Evolutionary conservation across 2,113 vertebrate species (phyloP), one percentile per base, ranked within the genome.

Genomic region (Mobula hypostoma): DNA sequence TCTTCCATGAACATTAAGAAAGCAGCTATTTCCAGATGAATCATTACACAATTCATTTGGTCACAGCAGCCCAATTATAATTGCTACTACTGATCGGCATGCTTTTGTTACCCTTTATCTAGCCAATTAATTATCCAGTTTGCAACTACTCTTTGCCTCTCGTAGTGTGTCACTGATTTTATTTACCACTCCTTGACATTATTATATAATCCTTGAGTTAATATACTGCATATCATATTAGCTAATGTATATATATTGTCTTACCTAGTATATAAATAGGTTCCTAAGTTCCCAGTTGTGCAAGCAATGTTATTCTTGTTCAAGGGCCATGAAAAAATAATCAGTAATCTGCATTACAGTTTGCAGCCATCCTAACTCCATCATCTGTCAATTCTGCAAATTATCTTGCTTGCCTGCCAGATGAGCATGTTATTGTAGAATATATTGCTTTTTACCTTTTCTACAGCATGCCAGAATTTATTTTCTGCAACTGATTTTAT

Each of bases 41-140:
- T 87, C 24, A 61, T 87, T 58, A 87, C 12, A 61, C 83, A 8
- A 7, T 85, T 24, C 56, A 27, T 61, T 12, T 87, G 24, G 83
- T 87, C 56, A 58, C 56, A 61, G 83, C 56, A 79, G n/a, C 7
- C 83, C 56, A 87, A 61, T 87, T 87, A 29, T 21, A 87, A 61
- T 27, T 29, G 56, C 56, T 61, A 87, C 56, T 29, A 29, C 29
- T 87, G 83, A 61, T 61, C 56, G 80, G 1, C 21, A 21, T 8
- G 48, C 40, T 56, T 82, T 82, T 83, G 80, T 83, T 83, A 27
- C 19, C 17, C 7, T 56, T 56, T 83, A 83, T 48, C 80, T 83
- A 56, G 80, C 80, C 80, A 83, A 83, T 83, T 83, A 83, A 83
- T 83, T 56, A 83, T 27, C 40, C 80, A 56, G 48, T 11, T 83